phyloP scores from a whole-genome alignment of 2,113 vertebrate species.

The Oxyura jamaicensis region DNA sequence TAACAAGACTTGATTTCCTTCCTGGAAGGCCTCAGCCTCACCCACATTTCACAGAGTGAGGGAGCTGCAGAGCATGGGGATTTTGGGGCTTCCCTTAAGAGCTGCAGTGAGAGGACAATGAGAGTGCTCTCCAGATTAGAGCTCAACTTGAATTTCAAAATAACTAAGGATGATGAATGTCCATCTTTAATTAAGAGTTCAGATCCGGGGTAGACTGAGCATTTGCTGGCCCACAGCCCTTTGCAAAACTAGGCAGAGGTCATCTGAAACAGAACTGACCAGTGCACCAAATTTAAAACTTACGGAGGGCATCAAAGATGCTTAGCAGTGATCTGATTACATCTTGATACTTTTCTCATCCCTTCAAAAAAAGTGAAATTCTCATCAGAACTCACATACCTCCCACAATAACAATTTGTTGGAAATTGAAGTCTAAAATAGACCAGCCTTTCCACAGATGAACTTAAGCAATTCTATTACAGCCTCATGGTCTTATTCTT shows the following conservation, averaged over 20 bases:
- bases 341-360: background rate
- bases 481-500: background rate
- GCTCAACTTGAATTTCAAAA: background rate
- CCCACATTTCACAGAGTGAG: background rate
- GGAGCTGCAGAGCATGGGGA: background rate
- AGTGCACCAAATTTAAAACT: background rate
- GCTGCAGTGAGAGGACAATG: background rate
- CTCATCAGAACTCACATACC: background rate
- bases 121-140: background rate
- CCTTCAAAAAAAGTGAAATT: background rate
- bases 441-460: background rate
- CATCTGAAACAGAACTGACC: background rate
- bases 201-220: background rate
- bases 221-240: background rate
- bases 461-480: background rate
- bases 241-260: background rate
- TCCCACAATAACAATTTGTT: background rate
- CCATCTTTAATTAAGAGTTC: background rate
- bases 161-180: background rate
- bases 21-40: background rate
- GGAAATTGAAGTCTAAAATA: background rate
- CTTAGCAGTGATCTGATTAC: background rate
- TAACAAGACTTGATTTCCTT: background rate
- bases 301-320: background rate
- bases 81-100: background rate